Evolutionary conservation across 2,797 vertebrate genomes (phyloP).

Genomic region (Mormyrops boulengeri): DNA sequence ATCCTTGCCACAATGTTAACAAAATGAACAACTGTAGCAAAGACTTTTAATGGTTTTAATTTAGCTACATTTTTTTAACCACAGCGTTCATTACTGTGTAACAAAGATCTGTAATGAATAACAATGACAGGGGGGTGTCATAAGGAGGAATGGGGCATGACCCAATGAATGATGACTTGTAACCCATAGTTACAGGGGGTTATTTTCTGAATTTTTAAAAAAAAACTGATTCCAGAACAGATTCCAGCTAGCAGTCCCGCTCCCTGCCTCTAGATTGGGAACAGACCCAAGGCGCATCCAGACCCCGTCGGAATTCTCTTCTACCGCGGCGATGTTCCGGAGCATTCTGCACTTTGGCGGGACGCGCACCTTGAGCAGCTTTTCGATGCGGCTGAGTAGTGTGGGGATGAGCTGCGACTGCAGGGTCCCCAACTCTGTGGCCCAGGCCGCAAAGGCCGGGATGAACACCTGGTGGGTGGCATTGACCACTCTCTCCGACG

Average conservation of each 20-base stretch:
- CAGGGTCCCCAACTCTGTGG: constrained; percentile 84
- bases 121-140: background rate
- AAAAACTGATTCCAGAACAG: background rate
- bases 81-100: background rate
- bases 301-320: background rate
- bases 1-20: background rate
- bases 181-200: background rate
- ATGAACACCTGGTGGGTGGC: constrained; percentile 97
- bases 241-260: background rate
- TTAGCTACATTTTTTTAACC: background rate
- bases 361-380: constrained; percentile 76
- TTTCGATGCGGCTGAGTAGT: constrained; percentile 88
- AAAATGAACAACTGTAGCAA: background rate
- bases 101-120: background rate
- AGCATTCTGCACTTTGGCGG: background rate
- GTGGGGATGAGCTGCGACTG: constrained; percentile 88
- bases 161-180: background rate
- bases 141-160: background rate
- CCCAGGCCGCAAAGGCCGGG: constrained; percentile 96
- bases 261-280: background rate
- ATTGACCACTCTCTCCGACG: constrained; percentile 90
- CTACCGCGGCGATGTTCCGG: background rate
- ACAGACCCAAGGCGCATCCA: background rate
- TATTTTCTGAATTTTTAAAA: background rate
- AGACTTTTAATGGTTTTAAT: background rate